Evolutionary conservation across 2,797 vertebrate genomes (phyloP).

Genomic region (Sebastolobus altivelis): DNA sequence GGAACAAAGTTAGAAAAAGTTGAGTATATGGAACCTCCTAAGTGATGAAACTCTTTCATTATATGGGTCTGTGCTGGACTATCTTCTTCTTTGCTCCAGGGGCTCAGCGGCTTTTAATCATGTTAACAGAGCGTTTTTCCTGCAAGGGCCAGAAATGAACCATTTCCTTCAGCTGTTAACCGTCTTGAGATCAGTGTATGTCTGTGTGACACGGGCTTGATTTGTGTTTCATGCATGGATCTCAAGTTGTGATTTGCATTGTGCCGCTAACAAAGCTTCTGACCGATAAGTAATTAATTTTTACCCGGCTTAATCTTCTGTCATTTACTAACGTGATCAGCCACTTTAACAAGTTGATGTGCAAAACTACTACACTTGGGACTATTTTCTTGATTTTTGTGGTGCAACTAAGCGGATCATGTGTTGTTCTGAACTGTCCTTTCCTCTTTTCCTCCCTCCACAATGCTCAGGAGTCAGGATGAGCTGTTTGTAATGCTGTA

Average conservation of each 20-base stretch:
- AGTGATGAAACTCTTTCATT: constrained; percentile 63
- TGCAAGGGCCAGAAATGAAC: neutral
- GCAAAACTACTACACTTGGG: constrained; percentile 4
- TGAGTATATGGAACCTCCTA: constrained; percentile 46
- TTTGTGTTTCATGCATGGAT: constrained; percentile 54
- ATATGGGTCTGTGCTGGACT: constrained; percentile 50
- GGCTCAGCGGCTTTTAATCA: constrained; percentile 50
- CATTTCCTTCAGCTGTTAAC: constrained; percentile 23
- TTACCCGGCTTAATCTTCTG: constrained; percentile 2
- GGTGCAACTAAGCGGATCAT: constrained; percentile 7
- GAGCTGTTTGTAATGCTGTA: constrained; percentile 84
- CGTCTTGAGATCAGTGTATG: constrained; percentile 49
- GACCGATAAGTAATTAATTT: constrained; percentile 3
- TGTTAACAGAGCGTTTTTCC: constrained; percentile 10
- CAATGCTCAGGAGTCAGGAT: constrained; percentile 74
- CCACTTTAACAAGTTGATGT: constrained; percentile 8
- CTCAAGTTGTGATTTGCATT: constrained; percentile 32
- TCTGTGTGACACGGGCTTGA: neutral
- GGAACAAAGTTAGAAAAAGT: neutral
- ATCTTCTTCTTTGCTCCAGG: constrained; percentile 57
- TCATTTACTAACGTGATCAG: constrained; percentile 50
- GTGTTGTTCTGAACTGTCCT: constrained; percentile 57
- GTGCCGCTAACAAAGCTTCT: constrained; percentile 35
- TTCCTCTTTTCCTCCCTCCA: constrained; percentile 48
- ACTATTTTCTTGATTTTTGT: constrained; percentile 23